Conservation (phyloP, 2,797 vertebrate species). For the Enteromius unitaeniatus region DNA sequence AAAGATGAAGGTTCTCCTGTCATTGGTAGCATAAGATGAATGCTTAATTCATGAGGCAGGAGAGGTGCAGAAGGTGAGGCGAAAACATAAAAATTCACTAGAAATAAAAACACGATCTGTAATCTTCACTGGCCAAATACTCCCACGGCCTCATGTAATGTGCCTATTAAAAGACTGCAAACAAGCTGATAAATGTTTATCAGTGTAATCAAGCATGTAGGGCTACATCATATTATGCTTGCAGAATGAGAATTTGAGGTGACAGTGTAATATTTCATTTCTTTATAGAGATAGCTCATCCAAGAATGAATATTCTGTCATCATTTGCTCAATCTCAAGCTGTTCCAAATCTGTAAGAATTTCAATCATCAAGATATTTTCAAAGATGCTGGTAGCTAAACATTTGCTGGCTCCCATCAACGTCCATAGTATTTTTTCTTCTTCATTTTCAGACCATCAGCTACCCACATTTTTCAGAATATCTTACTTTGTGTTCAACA, state of each 20-base stretch:
- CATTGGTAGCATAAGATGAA: background rate
- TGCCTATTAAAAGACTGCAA: background rate
- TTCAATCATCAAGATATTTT: background rate
- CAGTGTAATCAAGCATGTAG: background rate
- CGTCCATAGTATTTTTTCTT: background rate
- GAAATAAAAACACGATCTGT: background rate
- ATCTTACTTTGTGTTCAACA: background rate
- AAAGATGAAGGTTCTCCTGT: background rate
- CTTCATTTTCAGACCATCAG: background rate
- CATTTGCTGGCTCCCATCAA: background rate
- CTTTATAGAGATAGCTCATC: background rate
- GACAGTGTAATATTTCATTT: background rate
- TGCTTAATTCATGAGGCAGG: conserved; percentile 15
- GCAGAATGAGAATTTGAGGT: background rate
- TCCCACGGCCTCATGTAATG: background rate
- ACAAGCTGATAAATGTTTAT: background rate
- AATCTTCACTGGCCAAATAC: background rate
- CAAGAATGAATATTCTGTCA: background rate
- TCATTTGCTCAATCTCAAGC: background rate
- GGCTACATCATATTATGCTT: background rate
- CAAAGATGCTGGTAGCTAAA: background rate
- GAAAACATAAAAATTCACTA: background rate
- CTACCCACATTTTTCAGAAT: background rate
- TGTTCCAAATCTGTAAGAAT: background rate
- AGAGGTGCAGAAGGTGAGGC: background rate